Base-by-base conservation (phyloP, 2,113 vertebrate genomes). In the Prolemur simus region DNA sequence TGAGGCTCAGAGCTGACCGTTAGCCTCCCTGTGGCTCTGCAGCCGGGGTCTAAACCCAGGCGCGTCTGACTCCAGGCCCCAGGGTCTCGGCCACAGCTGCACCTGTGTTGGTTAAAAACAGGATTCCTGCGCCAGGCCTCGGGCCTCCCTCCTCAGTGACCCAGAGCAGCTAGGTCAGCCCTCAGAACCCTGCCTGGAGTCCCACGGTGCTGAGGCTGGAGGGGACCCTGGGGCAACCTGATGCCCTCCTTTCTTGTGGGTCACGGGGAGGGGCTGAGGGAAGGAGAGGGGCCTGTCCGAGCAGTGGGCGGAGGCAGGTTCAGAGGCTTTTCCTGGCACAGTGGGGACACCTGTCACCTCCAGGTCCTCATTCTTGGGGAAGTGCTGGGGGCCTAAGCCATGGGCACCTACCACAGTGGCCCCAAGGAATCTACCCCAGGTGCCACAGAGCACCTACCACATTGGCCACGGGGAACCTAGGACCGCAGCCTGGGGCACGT, bases 371-470 rank as follows among this genome's bases (percentile, higher is more conserved):
- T 12, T 27, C 25, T 5, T 63, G 60, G 60, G 60, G 60, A 63
- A 29, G 23, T 63, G 60, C 60, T 29, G 27, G 29, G 60, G 60
- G 10, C 60, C 60, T 29, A 63, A 0, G 99, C 99, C 95, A 99
- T 98, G 0, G 99, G 89, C 99, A 99, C 32, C 29, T 25, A 66
- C 12, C 25, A 37, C 1, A 0, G 25, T 8, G 1, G 18, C 68
- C 73, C 32, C 2, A 21, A 32, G 14, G 47, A 52, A 47, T 8
- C 25, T 45, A 21, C 23, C 60, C 13, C 1, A 10, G 14, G 0
- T 20, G 52, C 45, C 52, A 52, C 18, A 0, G 7, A 29, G 25
- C 0, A 42, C 71, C 80, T 20, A 3, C 34, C 64, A 4, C 3
- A 1, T 4, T 0, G 8, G 49, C n/a, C 49, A 42, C 12, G 0